Conservation (phyloP, 2,113 vertebrate genomes). For the Pseudorhombus dupliciocellatus region DNA sequence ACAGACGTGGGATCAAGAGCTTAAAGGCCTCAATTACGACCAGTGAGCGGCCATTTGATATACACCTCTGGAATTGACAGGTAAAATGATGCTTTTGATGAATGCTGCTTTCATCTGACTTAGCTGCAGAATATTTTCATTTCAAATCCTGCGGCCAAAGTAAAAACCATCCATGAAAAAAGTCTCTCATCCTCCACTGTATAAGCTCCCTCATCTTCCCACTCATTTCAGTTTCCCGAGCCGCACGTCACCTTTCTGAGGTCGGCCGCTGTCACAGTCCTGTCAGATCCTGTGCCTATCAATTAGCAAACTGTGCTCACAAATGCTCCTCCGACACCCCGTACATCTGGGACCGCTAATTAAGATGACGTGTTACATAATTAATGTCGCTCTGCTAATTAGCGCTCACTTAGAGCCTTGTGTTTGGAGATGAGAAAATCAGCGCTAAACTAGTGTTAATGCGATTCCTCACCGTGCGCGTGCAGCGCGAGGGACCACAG, state of each 20-base stretch:
- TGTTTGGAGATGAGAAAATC: constrained; percentile 68
- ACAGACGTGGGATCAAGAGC: constrained; percentile 28
- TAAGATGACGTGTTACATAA: constrained; percentile 81
- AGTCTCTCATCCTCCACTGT: too few relatives aligned
- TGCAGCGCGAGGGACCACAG: not conserved
- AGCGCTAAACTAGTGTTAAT: constrained; percentile 67
- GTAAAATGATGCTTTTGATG: constrained; percentile 19
- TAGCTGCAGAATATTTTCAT: not conserved
- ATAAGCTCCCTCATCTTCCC: too few relatives aligned
- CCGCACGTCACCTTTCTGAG: constrained; percentile 33
- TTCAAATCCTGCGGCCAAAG: too few relatives aligned
- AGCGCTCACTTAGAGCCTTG: constrained; percentile 74
- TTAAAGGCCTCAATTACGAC: constrained; percentile 46
- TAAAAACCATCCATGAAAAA: too few relatives aligned
- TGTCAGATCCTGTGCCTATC: constrained; percentile 61
- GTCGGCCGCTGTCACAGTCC: constrained; percentile 46
- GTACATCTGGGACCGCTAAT: constrained; percentile 79
- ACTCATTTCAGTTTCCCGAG: not conserved
- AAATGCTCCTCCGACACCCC: constrained; percentile 72
- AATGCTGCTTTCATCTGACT: not conserved
- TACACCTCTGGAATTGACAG: constrained; percentile 31
- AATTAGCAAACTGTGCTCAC: constrained; percentile 78
- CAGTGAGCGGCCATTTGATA: constrained; percentile 33
- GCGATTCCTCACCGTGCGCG: constrained; percentile 28
- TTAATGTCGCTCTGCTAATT: constrained; percentile 81